These are phyloP conservation scores for Endotricha flammealis DNA, from an alignment of 2,888 invertebrate species.

Conservation along the genomic window DNA sequence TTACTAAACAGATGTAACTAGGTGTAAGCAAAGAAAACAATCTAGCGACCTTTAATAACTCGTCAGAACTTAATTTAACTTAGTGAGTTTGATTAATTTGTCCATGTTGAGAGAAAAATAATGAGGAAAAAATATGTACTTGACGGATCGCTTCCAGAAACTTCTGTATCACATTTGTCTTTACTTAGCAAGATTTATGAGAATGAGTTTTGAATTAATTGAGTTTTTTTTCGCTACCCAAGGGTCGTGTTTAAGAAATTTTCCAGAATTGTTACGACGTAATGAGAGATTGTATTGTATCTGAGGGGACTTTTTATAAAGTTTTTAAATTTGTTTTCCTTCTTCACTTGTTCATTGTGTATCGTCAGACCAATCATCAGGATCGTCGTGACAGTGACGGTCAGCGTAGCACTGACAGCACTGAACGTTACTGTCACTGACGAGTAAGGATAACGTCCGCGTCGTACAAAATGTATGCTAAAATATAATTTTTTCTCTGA, in stretches of 20 bases:
- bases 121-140: constrained; percentile 10
- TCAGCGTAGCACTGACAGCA: no score
- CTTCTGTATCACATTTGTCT: constrained; percentile 10
- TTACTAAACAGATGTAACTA: not conserved
- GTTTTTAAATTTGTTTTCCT: no score
- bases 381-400: no score
- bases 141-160: constrained; percentile 8
- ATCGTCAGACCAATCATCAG: no score
- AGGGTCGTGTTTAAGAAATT: not conserved
- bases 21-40: not conserved
- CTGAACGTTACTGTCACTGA: no score
- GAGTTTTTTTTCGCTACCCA: not conserved
- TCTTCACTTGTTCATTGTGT: no score
- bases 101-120: constrained; percentile 7
- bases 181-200: constrained; percentile 7
- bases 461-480: no score
- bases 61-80: constrained; percentile 6
- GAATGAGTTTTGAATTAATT: constrained; percentile 9
- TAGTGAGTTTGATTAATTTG: constrained; percentile 10
- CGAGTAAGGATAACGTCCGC: no score
- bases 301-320: no score
- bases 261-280: not conserved
- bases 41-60: constrained; percentile 4
- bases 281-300: no score
- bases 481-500: no score